Evolutionary conservation across 2,797 vertebrate species (phyloP).

Genomic region (Sebastes nivosus): DNA sequence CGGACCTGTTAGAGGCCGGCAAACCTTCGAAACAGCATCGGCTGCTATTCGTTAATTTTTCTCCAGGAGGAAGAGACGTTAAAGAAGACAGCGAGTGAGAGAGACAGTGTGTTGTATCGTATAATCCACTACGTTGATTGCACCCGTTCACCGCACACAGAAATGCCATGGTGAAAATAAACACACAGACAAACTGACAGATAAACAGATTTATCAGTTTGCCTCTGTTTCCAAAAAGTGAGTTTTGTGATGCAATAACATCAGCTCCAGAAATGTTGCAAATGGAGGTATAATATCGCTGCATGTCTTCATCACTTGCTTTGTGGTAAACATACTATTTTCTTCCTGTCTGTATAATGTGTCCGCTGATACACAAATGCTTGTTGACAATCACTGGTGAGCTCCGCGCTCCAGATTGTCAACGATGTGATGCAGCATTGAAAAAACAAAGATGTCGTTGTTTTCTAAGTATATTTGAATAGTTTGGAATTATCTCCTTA

Average conservation of each 20-base stretch:
- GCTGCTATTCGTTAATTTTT: too few species aligned
- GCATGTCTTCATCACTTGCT: neutral
- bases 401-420: slow-evolving; percentile 29
- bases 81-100: too few species aligned
- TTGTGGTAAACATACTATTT: neutral
- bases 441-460: slow-evolving; percentile 31
- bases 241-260: neutral
- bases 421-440: slow-evolving; percentile 10
- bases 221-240: neutral
- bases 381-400: slow-evolving; percentile 1
- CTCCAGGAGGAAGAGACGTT: too few species aligned
- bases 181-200: too few species aligned
- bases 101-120: too few species aligned
- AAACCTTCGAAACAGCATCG: too few species aligned
- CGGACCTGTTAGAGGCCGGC: too few species aligned
- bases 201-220: too few species aligned
- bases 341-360: slow-evolving; percentile 2
- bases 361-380: slow-evolving; percentile 1
- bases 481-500: slow-evolving; percentile 26
- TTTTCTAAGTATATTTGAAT: slow-evolving; percentile 43
- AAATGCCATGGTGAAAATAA: too few species aligned
- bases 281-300: neutral
- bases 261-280: neutral
- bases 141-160: too few species aligned
- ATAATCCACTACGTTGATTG: too few species aligned